Evolutionary conservation across 2,888 invertebrate species (phyloP), one percentile per base, ranked within the genome.

Genomic region (Thalpophila matura): DNA sequence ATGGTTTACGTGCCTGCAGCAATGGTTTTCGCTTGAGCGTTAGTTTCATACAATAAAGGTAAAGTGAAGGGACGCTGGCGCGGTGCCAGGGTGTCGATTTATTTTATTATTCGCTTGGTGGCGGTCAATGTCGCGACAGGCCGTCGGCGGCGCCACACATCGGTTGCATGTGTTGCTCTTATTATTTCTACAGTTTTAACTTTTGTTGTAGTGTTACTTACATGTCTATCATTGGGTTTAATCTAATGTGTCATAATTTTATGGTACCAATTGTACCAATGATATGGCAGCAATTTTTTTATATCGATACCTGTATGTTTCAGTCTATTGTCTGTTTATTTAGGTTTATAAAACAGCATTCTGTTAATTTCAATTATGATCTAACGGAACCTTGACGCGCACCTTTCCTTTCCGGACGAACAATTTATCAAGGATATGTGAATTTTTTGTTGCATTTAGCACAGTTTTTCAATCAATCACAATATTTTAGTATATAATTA

Each of bases 71-170:
- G 92, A 88, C 88, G 84, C 80, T 94, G 94, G 94, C 93, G 78
- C 84, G 80, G 74, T 89, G 94, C 95, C 95, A 94, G 88, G 74
- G 83, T 87, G 89, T 88, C 90, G 89, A 89, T 92, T 92, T 91
- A 86, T 91, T 92, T 94, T 94, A 94, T 94, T 93, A 92, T 93
- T 91, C 93, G 90, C 90, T 79, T 81, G 81, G 89, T 91, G 90
- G 91, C 93, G 94, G 94, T 94, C 94, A 94, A 93, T 94, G 94
- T 94, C 94, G 94, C 94, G 92, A 86, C 92, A 82, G 84, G 70
- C 80, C 81, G 86, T 73, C 82, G 86, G 59, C 87, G 89, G 90
- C 91, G 92, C 90, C 90, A 83, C 80, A 85, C 87, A 82, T 80
- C 82, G 86, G 83, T 84, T 85, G 89, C 92, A 91, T 91, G 89